Evolutionary conservation across 2,888 invertebrate species (phyloP).

Genomic region (Limnephilus marmoratus): DNA sequence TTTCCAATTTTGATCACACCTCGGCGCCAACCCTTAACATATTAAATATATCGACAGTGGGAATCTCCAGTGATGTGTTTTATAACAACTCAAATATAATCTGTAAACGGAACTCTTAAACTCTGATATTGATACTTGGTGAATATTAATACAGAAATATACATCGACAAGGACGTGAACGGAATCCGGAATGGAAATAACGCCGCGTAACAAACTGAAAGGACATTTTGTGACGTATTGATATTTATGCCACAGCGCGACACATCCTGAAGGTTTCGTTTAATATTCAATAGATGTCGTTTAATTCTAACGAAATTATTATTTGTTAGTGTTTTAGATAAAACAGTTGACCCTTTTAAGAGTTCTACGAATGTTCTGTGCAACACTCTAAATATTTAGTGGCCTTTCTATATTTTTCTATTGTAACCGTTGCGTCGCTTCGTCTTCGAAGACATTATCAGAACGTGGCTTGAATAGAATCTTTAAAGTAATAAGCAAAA

Average conservation of each 20-base stretch:
- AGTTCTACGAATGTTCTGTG: not conserved
- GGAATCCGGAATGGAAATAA: slow-evolving; percentile 22
- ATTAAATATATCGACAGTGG: slow-evolving; percentile 1
- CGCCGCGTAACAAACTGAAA: slow-evolving; percentile 8
- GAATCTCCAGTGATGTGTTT: not conserved
- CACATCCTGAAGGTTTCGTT: slow-evolving; percentile 41
- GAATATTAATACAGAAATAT: slow-evolving; percentile 44
- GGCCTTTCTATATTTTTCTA: not conserved
- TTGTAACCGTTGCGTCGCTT: not conserved
- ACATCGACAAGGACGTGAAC: not conserved
- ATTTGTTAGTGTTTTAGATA: slow-evolving; percentile 19
- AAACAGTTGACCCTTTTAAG: slow-evolving; percentile 1
- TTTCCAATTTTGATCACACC: not conserved
- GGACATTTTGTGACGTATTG: slow-evolving; percentile 38
- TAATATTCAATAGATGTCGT: slow-evolving; percentile 19
- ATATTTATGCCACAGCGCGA: slow-evolving; percentile 19
- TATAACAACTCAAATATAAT: not conserved
- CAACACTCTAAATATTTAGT: not conserved
- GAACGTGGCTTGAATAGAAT: not conserved
- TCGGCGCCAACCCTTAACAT: slow-evolving; percentile 11
- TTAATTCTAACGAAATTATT: slow-evolving; percentile 17
- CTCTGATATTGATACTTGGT: not conserved
- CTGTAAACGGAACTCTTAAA: slow-evolving; percentile 35
- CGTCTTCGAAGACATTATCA: not conserved
- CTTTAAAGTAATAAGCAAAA: too few relatives aligned